Conservation (phyloP, 2,797 vertebrate species). For the Centropyge bicolor region DNA sequence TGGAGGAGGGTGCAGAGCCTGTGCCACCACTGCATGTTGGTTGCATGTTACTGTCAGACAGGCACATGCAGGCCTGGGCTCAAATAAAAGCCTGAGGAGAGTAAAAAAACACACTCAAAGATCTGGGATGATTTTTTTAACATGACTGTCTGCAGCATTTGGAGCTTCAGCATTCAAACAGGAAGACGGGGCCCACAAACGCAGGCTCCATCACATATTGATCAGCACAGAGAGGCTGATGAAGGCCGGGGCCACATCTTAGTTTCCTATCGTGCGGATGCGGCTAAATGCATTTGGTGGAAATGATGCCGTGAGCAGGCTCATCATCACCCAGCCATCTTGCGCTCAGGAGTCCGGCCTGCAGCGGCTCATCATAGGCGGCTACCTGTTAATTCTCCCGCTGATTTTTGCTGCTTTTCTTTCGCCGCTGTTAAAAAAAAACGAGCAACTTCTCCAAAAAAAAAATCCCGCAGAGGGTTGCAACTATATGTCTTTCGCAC, state of each 20-base stretch:
- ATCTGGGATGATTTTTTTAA: not conserved
- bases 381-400: constrained; percentile 84
- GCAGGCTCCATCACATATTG: constrained; percentile 58
- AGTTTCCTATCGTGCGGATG: constrained; percentile 54
- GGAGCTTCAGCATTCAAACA: constrained; percentile 5
- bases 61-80: constrained; percentile 37
- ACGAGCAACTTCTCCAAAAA: constrained; percentile 39
- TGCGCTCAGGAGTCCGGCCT: constrained; percentile 55
- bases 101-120: not conserved
- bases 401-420: constrained; percentile 58
- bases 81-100: constrained; percentile 27
- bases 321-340: constrained; percentile 70
- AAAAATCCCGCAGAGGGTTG: constrained; percentile 47
- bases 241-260: constrained; percentile 56
- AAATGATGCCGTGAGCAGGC: constrained; percentile 58
- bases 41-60: constrained; percentile 33
- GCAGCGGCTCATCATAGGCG: constrained; percentile 67
- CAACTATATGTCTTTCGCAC: constrained; percentile 44
- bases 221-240: constrained; percentile 49
- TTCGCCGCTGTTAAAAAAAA: constrained; percentile 7
- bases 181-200: constrained; percentile 35
- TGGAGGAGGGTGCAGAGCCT: constrained; percentile 46
- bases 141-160: constrained; percentile 33
- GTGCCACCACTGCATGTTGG: constrained; percentile 22
- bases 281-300: constrained; percentile 44